Evolutionary conservation across 1,140 invertebrate species (phyloP).

Genomic region (Leptopilina boulardi): DNA sequence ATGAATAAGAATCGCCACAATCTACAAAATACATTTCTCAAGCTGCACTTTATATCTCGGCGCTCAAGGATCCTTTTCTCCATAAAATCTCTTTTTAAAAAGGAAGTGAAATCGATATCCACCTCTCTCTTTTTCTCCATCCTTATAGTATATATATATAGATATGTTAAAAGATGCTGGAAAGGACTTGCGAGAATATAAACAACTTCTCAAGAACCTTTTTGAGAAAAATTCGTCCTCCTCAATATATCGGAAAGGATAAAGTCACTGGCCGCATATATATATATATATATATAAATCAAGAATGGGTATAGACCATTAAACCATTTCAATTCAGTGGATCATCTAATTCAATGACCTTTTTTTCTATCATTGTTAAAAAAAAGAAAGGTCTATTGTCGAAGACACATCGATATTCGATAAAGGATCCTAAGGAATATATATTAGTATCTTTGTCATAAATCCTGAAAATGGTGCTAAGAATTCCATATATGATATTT

Average conservation of each 20-base stretch:
- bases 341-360: neutral
- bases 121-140: neutral
- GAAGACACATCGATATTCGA: too few species aligned
- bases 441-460: too few species aligned
- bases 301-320: neutral
- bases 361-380: too few species aligned
- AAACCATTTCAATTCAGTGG: neutral
- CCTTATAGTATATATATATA: too few species aligned
- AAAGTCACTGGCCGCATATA: neutral
- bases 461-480: too few species aligned
- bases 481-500: neutral
- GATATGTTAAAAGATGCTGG: conserved; percentile 3
- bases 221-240: neutral
- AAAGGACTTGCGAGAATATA: neutral
- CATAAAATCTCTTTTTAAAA: conserved; percentile 22
- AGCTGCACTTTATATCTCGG: neutral
- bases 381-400: too few species aligned
- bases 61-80: neutral
- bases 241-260: neutral
- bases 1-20: neutral
- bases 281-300: neutral
- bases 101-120: conserved; percentile 12
- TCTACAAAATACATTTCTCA: conserved; percentile 2
- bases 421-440: too few species aligned
- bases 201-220: neutral